Conservation (phyloP, 2,113 vertebrate genomes). For the Alethe castanea region DNA sequence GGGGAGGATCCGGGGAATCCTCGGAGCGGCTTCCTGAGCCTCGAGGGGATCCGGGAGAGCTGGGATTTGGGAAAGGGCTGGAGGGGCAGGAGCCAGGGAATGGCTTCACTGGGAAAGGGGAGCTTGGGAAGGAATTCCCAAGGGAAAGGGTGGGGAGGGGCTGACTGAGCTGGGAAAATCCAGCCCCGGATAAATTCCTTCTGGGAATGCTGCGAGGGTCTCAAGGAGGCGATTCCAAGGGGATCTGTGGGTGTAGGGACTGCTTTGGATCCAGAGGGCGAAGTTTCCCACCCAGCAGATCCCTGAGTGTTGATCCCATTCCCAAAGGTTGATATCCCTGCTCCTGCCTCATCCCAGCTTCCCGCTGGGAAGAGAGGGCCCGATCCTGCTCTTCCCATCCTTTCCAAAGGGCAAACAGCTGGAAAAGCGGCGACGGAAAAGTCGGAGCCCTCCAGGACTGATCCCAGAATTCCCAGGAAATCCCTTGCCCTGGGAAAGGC, state of each 20-base stretch:
- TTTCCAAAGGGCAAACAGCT: neutral
- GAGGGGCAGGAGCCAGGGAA: too few relatives aligned
- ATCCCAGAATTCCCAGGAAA: neutral
- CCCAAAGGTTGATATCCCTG: neutral
- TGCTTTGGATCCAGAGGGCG: neutral
- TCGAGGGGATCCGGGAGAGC: too few relatives aligned
- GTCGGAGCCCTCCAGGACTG: rapidly evolving
- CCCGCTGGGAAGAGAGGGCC: neutral
- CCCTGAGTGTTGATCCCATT: neutral
- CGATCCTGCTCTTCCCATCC: neutral
- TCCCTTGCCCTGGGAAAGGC: neutral
- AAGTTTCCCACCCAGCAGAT: neutral
- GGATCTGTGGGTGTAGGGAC: too few relatives aligned
- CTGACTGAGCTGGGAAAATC: neutral
- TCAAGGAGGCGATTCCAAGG: neutral
- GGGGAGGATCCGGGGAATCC: neutral
- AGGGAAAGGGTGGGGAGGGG: neutral
- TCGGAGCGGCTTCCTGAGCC: too few relatives aligned
- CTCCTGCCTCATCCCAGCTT: neutral
- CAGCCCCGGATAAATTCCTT: neutral
- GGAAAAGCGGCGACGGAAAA: too few relatives aligned
- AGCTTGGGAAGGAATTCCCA: neutral
- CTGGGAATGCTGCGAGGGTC: neutral
- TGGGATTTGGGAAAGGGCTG: too few relatives aligned
- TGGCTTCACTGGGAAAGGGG: neutral